Percentiles rank a stretch among this genome's conserved stretches.
These are phyloP conservation scores for Anoplius nigerrimus DNA, from an alignment of 2,888 invertebrate species.

Conservation along the genomic window DNA sequence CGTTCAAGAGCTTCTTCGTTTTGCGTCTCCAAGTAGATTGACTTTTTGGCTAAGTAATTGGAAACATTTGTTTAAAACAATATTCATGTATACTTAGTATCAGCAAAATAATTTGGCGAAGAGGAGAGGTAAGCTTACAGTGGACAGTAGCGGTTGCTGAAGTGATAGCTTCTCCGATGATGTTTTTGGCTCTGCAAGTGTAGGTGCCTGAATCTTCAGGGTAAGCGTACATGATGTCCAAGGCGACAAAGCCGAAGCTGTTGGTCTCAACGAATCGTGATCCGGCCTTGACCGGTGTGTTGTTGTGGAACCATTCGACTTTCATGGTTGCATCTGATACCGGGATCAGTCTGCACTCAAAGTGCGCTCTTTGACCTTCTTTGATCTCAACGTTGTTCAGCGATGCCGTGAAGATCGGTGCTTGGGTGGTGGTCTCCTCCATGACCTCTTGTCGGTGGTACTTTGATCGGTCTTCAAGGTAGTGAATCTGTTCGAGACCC, in stretches of 20 bases:
- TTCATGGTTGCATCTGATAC: slow-evolving; percentile 95
- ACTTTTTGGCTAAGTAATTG: slow-evolving; percentile 79
- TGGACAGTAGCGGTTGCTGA: slow-evolving; percentile 91
- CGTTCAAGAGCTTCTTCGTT: slow-evolving; percentile 90
- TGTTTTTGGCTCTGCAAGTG: slow-evolving; percentile 94
- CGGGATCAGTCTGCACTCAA: slow-evolving; percentile 95
- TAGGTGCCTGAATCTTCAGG: slow-evolving; percentile 98
- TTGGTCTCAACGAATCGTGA: slow-evolving; percentile 97
- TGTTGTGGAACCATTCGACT: slow-evolving; percentile 97
- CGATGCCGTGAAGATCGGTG: slow-evolving; percentile 95
- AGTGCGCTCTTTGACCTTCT: slow-evolving; percentile 96
- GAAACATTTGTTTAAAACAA: no score
- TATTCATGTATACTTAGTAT: not conserved
- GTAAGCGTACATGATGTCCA: slow-evolving; percentile 96
- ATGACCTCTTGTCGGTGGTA: slow-evolving; percentile 85
- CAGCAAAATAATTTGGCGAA: not conserved
- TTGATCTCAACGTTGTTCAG: slow-evolving; percentile 93
- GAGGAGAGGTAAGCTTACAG: slow-evolving; percentile 78
- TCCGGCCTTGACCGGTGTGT: slow-evolving; percentile 91
- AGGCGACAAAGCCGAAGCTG: slow-evolving; percentile 97
- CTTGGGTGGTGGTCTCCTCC: slow-evolving; percentile 91
- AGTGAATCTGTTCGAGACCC: slow-evolving; percentile 92
- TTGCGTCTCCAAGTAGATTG: slow-evolving; percentile 91
- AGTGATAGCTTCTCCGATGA: slow-evolving; percentile 93
- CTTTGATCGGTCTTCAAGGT: slow-evolving; percentile 89